phyloP scores from a whole-genome alignment of 2,888 invertebrate species.

The Pyrrhia umbra region DNA sequence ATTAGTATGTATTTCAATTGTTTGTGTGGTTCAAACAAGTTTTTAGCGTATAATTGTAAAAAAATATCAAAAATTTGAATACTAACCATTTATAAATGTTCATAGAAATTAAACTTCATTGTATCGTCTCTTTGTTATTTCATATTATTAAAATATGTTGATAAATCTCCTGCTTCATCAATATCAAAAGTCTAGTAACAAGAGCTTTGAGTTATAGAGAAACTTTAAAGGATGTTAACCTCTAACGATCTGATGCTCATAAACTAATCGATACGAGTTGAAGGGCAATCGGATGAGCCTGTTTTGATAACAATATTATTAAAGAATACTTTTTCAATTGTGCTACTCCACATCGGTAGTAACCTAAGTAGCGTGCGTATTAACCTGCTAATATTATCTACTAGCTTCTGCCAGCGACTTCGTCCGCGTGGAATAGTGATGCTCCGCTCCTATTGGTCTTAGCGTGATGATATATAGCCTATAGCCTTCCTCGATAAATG shows the following conservation, averaged over 20 bases:
- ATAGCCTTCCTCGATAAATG: no score
- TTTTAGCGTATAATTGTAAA: neutral
- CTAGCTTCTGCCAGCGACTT: no score
- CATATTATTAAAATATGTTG: neutral
- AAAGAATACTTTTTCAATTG: no score
- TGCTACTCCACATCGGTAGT: no score
- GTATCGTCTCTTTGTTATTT: neutral
- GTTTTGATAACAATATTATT: constrained; percentile 14
- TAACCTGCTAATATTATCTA: no score
- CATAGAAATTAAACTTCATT: neutral
- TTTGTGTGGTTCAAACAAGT: no score
- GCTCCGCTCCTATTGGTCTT: no score
- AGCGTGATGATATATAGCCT: no score
- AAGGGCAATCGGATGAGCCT: constrained; percentile 6
- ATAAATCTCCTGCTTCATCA: neutral
- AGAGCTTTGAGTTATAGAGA: neutral
- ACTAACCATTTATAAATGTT: neutral
- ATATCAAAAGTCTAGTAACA: neutral
- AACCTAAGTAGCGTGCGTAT: no score
- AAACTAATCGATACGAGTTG: constrained; percentile 21
- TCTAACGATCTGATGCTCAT: constrained; percentile 11
- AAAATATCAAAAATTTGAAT: neutral
- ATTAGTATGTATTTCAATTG: no score
- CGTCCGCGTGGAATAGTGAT: no score
- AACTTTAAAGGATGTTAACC: constrained; percentile 30